These are phyloP conservation scores for Idaea dimidiata DNA, from an alignment of 2,888 invertebrate species.

Conservation along the genomic window DNA sequence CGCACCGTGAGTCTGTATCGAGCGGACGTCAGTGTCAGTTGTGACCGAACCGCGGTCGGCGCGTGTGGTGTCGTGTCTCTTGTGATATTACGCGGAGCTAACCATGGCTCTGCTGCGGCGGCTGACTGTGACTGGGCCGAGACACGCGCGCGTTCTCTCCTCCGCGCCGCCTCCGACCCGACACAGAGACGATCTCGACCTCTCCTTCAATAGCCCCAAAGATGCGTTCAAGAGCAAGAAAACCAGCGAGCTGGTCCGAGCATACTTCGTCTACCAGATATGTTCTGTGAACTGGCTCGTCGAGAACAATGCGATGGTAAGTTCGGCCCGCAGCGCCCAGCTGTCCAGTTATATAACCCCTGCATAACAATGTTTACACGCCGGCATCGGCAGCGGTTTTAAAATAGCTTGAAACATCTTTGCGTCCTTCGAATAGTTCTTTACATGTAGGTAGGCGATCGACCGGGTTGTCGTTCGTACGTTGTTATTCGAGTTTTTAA, in stretches of 20 bases:
- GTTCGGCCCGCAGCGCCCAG: conserved; percentile 46
- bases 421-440: conserved; percentile 31
- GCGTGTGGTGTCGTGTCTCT: conserved; percentile 53
- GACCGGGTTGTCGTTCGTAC: conserved; percentile 25
- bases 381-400: conserved; percentile 44
- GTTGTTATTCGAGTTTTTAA: conserved; percentile 25
- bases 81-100: conserved; percentile 53
- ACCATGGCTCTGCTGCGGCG: conserved; percentile 74
- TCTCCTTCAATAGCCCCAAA: conserved; percentile 91
- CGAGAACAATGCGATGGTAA: conserved; percentile 95
- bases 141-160: conserved; percentile 57
- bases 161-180: conserved; percentile 43
- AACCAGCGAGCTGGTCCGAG: conserved; percentile 93
- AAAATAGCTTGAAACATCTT: conserved; percentile 53
- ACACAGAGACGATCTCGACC: conserved; percentile 87
- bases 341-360: conserved; percentile 63
- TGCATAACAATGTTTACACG: conserved; percentile 44
- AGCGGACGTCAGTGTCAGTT: conserved; percentile 65
- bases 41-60: conserved; percentile 49
- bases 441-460: conserved; percentile 26
- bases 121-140: conserved; percentile 61
- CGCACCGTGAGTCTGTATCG: conserved; percentile 65
- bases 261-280: conserved; percentile 94
- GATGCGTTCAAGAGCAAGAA: conserved; percentile 98
- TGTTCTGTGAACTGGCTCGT: conserved; percentile 94